Evolutionary conservation across 2,888 invertebrate genomes (phyloP), one percentile per base, ranked within the genome.

Genomic region (Plagiodera versicolora): DNA sequence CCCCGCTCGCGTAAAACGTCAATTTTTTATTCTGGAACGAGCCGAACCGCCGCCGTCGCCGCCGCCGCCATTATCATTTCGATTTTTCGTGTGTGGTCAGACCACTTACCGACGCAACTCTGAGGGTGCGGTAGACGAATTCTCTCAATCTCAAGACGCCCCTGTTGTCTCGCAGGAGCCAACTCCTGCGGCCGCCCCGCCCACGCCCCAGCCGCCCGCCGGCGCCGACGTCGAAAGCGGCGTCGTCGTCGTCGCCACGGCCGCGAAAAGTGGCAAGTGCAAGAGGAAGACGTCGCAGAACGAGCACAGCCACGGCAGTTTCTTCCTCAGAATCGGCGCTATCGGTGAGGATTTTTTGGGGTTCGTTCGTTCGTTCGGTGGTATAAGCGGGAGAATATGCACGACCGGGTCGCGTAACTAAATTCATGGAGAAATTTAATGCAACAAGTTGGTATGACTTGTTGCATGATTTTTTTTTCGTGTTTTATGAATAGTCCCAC

Each of bases 281-380:
- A 91, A 91, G 78, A 87, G 93, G 70, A 94, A 94, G 82, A 94
- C 93, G 55, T 91, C 94, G 17, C 94, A 94, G 78, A 94, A 92
- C 76, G 93, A 94, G 77, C 91, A 91, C 74, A 93, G 93, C 76
- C 94, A 95, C 80, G 95, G 95, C 71, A 95, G 94, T 74, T 95
- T 95, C 82, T 95, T 95, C 81, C 85, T 95, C 55, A 85, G 95
- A 74, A 93, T 95, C 77, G 95, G 95, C 72, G 94, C 94, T 69
- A 94, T 95, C 73, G 95, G 95, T 95, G 85, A 84, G 82, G 69
- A 6, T 11, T n/a, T 53, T 19, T 8, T 24, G n/a, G n/a, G n/a
- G n/a, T n/a, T n/a, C n/a, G n/a, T n/a, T n/a, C n/a, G n/a, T n/a
- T n/a, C n/a, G n/a, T n/a, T n/a, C n/a, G n/a, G n/a, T n/a, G n/a